Base-by-base conservation (phyloP, 2,888 invertebrate genomes). In the Oscheius sp. region DNA sequence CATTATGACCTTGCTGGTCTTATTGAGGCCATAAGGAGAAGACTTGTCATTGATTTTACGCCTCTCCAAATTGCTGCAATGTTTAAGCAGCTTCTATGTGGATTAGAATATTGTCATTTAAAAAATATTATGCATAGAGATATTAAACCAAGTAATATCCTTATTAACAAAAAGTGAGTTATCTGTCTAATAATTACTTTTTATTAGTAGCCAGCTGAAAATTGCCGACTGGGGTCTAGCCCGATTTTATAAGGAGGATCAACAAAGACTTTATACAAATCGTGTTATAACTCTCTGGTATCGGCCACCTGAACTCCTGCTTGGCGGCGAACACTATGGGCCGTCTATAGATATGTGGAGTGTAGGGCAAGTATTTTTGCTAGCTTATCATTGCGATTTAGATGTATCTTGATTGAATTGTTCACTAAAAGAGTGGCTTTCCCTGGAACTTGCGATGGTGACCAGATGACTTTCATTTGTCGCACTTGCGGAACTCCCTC, bases 1-100 rank as follows among this genome's bases (percentile, higher is more conserved):
- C 98, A 99, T 89, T 98, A 99, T 87, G 98, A 99, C 89, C 89
- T 99, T 79, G 97, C 98, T 95, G 98, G 98, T 0, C 89, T 99
- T 8, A 89, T 99, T 58, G 98, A 99, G 87, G 96, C 96, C 23
- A 95, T 95, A 72, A 25, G 23, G 17, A 73, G 69, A 48, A 73
- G 72, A 23, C 64, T 75, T 17, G 92, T 96, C 92, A 96, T 97
- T 45, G 93, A 93, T 86, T 96, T 98, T 88, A 93, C 92, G 74
- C 95, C 95, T 88, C 91, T 92, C 65, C 94, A 97, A 88, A 96
- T 98, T 88, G 95, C 96, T 0, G 95, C 94, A 82, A 95, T 98
- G 83, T 96, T 97, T 94, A 92, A 93, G 72, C 98, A 99, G 88
- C 89, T 99, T n/a, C 37, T 57, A n/a, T 45, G 34, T 57, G 98